These are phyloP conservation scores for Clinocottus analis DNA, from an alignment of 2,113 vertebrate genomes.

Conservation along the genomic window DNA sequence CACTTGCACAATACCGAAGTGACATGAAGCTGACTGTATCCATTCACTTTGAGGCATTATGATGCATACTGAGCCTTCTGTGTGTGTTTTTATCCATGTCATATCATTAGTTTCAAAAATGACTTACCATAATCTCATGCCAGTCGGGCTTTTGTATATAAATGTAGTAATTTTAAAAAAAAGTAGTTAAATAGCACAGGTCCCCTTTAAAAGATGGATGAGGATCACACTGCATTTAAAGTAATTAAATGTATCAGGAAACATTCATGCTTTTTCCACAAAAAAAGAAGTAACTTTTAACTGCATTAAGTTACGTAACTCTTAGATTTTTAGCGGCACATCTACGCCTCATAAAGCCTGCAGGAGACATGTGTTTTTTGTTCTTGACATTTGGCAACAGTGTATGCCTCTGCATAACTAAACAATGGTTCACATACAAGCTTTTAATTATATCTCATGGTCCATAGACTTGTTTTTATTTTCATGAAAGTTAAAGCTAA, in stretches of 20 bases:
- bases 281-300: neutral
- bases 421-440: neutral
- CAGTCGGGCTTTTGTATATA: slow-evolving; percentile 38
- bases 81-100: slow-evolving; percentile 35
- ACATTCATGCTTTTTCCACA: neutral
- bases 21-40: slow-evolving; percentile 53
- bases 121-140: slow-evolving; percentile 31
- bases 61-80: slow-evolving; percentile 26
- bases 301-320: neutral
- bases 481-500: neutral
- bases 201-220: neutral
- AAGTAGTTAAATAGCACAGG: slow-evolving; percentile 1
- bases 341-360: neutral
- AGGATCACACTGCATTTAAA: neutral
- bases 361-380: neutral
- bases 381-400: neutral
- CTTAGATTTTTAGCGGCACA: neutral
- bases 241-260: neutral
- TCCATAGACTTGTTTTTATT: neutral
- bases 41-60: slow-evolving; percentile 26
- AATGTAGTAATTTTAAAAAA: too few relatives aligned
- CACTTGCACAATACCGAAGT: slow-evolving; percentile 30
- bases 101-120: slow-evolving; percentile 36
- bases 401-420: too few relatives aligned
- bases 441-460: neutral